Conservation (phyloP, 2,797 vertebrate species). For the Macroramphosus scolopax region DNA sequence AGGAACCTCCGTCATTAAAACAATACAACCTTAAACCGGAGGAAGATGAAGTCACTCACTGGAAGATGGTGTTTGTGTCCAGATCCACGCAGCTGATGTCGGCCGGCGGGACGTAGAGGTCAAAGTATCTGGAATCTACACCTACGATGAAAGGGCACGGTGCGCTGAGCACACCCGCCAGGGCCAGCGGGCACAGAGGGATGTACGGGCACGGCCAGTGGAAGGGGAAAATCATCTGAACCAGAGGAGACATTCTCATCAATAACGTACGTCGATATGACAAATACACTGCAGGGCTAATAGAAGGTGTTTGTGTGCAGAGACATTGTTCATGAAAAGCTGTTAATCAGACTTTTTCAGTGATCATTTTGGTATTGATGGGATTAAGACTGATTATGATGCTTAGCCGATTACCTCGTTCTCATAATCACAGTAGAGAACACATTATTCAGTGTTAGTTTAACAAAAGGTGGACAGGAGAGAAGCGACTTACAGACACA, state of each 20-base stretch:
- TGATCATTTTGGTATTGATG: slow-evolving; percentile 2
- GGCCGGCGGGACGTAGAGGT: slow-evolving; percentile 93
- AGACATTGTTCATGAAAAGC: too few relatives aligned
- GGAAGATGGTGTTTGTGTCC: slow-evolving; percentile 98
- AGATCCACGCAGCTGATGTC: slow-evolving; percentile 98
- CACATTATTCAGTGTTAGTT: slow-evolving; percentile 1
- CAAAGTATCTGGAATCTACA: slow-evolving; percentile 97
- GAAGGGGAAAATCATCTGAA: slow-evolving; percentile 98
- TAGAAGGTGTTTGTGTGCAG: too few relatives aligned
- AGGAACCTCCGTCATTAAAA: slow-evolving; percentile 6
- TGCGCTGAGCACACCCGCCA: slow-evolving; percentile 95
- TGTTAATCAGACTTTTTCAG: too few relatives aligned
- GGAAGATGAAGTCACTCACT: slow-evolving; percentile 81
- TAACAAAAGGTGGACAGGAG: slow-evolving; percentile 2
- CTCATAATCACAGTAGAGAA: slow-evolving; percentile 17
- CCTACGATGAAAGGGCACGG: slow-evolving; percentile 98
- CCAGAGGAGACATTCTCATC: slow-evolving; percentile 6
- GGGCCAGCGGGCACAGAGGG: slow-evolving; percentile 93
- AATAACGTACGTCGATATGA: too few relatives aligned
- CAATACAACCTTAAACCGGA: slow-evolving; percentile 12
- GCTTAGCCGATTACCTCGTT: slow-evolving; percentile 10
- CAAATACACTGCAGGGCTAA: too few relatives aligned
- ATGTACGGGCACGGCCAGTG: slow-evolving; percentile 99
- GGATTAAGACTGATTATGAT: slow-evolving; percentile 1
- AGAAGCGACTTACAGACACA: slow-evolving; percentile 90